Conservation (phyloP, 2,888 invertebrate species). For the Drosophila pegasa region DNA sequence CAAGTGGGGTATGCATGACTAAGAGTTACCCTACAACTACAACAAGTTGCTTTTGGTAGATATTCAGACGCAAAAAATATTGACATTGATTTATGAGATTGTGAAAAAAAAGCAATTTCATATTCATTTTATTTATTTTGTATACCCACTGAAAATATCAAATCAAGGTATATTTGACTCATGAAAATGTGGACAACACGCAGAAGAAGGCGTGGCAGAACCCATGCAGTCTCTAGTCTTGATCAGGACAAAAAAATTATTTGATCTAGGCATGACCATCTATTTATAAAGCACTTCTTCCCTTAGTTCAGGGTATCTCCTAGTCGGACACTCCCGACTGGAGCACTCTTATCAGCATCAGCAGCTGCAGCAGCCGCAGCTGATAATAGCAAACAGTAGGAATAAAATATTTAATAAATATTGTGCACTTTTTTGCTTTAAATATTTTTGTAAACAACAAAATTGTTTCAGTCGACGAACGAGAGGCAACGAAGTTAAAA, state of each 20-base stretch:
- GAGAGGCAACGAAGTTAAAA: conserved; percentile 13
- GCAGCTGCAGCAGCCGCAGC: conserved; percentile 4
- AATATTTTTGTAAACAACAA: conserved; percentile 36
- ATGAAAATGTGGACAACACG: neutral
- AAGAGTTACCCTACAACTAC: no score
- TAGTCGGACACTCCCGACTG: neutral
- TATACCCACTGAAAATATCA: neutral
- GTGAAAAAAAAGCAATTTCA: conserved; percentile 16
- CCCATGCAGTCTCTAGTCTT: neutral
- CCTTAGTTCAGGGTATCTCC: neutral
- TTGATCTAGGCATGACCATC: neutral
- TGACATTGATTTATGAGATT: conserved; percentile 48
- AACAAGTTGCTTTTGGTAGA: no score
- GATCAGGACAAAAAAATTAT: neutral
- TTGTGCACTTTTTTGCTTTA: conserved; percentile 7
- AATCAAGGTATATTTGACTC: neutral
- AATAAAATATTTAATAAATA: conserved; percentile 48
- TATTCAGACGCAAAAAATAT: no score
- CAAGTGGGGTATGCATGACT: no score
- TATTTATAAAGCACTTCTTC: no score
- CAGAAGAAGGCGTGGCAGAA: neutral
- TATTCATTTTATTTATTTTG: neutral
- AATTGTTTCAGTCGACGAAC: conserved; percentile 31
- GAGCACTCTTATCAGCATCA: conserved; percentile 37
- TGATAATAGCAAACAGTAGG: conserved; percentile 39